Percentiles rank a stretch among this genome's conserved stretches.
These are phyloP conservation scores for Clistopyga incitator DNA, from an alignment of 2,888 invertebrate genomes.

Conservation along the genomic window DNA sequence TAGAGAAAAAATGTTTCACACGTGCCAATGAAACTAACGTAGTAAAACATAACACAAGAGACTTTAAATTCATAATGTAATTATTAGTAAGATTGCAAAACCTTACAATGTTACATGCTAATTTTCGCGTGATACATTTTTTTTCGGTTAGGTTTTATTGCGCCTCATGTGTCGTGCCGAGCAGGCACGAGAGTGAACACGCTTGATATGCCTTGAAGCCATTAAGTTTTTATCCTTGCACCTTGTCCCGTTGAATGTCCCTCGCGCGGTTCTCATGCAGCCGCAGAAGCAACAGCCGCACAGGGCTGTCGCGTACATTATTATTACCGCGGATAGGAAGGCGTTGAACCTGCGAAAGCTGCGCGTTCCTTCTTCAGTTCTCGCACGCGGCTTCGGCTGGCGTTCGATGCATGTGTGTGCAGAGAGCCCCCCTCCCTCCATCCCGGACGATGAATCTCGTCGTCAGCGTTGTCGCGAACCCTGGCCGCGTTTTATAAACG, in stretches of 20 bases:
- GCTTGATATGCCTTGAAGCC: conserved; percentile 36
- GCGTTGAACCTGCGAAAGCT: conserved; percentile 39
- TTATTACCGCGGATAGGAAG: conserved; percentile 34
- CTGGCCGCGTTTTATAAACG: conserved; percentile 33
- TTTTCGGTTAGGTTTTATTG: conserved; percentile 4
- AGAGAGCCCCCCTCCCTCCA: neutral
- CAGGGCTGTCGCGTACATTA: conserved; percentile 36
- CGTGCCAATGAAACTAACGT: conserved; percentile 8
- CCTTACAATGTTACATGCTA: conserved; percentile 4
- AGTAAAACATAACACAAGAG: neutral
- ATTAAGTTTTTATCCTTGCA: conserved; percentile 46
- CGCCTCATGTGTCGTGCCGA: conserved; percentile 23
- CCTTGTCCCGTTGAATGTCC: conserved; percentile 35
- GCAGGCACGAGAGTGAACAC: conserved; percentile 27
- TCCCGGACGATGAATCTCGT: conserved; percentile 41
- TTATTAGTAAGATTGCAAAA: neutral
- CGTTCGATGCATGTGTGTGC: neutral
- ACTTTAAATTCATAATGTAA: conserved; percentile 23
- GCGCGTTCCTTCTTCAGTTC: conserved; percentile 38
- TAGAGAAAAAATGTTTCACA: neutral
- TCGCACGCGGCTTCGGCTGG: conserved; percentile 15
- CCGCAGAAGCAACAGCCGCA: conserved; percentile 21
- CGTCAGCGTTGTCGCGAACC: conserved; percentile 2
- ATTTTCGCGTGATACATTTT: conserved; percentile 17
- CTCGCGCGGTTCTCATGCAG: conserved; percentile 20